Percentiles rank a stretch among this genome's conserved stretches.
Evolutionary conservation across 2,113 vertebrate genomes (phyloP).

Genomic region (Mandrillus leucophaeus): DNA sequence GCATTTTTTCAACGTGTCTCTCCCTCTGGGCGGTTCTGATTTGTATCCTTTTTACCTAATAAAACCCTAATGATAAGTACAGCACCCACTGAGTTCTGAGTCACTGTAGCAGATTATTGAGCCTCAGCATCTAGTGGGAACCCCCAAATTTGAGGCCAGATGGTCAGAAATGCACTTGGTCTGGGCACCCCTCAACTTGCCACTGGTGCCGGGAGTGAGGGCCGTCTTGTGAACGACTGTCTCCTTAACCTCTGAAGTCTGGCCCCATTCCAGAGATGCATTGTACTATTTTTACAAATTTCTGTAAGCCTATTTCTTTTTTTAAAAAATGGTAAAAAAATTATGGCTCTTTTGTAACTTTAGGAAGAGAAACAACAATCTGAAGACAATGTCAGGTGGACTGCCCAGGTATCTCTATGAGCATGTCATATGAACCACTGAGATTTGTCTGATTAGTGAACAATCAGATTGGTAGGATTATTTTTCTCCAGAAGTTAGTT

Average conservation of each 20-base stretch:
- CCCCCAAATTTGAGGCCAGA: neutral
- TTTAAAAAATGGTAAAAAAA: neutral
- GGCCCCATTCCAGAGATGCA: neutral
- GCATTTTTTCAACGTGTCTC: neutral
- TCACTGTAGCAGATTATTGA: neutral
- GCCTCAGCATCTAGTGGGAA: neutral
- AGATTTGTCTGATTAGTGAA: neutral
- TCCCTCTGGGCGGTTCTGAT: neutral
- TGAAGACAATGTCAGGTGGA: neutral
- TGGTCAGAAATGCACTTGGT: neutral
- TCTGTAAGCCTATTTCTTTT: neutral
- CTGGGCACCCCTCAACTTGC: neutral
- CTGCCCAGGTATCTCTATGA: fast-evolving
- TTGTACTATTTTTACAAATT: neutral
- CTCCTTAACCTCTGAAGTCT: neutral
- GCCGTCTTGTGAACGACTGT: neutral
- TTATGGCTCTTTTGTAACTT: neutral
- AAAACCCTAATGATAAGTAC: neutral
- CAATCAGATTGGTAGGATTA: neutral
- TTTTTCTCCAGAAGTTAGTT: neutral
- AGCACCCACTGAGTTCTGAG: neutral
- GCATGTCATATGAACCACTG: neutral
- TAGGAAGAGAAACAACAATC: neutral
- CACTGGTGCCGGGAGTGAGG: neutral
- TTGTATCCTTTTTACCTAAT: neutral